Evolutionary conservation across 1,140 invertebrate genomes (phyloP).

Genomic region (Plodia interpunctella): DNA sequence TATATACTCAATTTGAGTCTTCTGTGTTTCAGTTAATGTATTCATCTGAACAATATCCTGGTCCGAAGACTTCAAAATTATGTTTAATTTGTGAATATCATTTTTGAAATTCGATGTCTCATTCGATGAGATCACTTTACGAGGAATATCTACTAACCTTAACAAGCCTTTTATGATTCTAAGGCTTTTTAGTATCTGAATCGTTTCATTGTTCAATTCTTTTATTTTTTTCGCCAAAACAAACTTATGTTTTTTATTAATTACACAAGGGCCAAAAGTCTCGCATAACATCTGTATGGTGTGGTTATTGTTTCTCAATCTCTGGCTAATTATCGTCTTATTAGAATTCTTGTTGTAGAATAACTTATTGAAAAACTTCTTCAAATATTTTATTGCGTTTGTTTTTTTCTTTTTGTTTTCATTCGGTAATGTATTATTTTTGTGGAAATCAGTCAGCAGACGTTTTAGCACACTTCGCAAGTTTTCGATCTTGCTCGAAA

Average conservation of each 20-base stretch:
- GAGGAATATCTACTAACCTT: slow-evolving; percentile 33
- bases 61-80: slow-evolving; percentile 33
- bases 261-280: slow-evolving; percentile 37
- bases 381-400: slow-evolving; percentile 33
- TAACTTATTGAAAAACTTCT: slow-evolving; percentile 36
- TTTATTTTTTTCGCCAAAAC: slow-evolving; percentile 38
- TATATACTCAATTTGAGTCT: slow-evolving; percentile 44
- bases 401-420: slow-evolving; percentile 24
- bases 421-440: slow-evolving; percentile 15
- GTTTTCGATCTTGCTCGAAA: slow-evolving; percentile 12
- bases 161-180: slow-evolving; percentile 52
- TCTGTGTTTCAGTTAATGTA: slow-evolving; percentile 31
- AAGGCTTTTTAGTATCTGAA: slow-evolving; percentile 41
- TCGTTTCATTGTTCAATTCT: slow-evolving; percentile 40
- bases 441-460: slow-evolving; percentile 20
- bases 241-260: slow-evolving; percentile 25
- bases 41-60: slow-evolving; percentile 12
- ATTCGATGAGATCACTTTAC: slow-evolving; percentile 11
- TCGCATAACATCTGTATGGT: slow-evolving; percentile 40
- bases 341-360: slow-evolving; percentile 25
- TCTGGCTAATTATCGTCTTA: slow-evolving; percentile 13
- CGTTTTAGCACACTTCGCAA: slow-evolving; percentile 29
- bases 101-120: slow-evolving; percentile 18
- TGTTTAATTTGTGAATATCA: slow-evolving; percentile 41
- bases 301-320: slow-evolving; percentile 22